Evolutionary conservation across 2,888 invertebrate species (phyloP).

Genomic region (Saturnia pavonia): DNA sequence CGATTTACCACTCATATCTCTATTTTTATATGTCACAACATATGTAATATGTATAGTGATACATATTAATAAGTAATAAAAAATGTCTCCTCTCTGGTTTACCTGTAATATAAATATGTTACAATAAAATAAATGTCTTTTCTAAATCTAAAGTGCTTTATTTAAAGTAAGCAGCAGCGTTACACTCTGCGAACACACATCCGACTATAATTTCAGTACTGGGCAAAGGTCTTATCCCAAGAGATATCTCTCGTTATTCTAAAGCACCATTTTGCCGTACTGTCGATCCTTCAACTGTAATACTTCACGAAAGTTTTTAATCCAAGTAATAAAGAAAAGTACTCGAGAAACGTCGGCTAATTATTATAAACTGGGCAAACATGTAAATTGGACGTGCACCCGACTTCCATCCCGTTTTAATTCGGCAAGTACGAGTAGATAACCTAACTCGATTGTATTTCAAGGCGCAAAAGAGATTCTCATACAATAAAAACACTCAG

Average conservation of each 20-base stretch:
- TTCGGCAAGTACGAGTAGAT: constrained; percentile 34
- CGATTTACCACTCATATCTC: no score
- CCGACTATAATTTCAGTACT: not conserved
- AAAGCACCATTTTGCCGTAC: not conserved
- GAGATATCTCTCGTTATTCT: not conserved
- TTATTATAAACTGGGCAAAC: constrained; percentile 76
- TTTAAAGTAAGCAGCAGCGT: no score
- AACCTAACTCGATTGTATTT: constrained; percentile 10
- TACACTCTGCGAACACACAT: no score
- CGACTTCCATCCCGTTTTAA: constrained; percentile 64
- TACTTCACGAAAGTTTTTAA: constrained; percentile 47
- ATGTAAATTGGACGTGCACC: constrained; percentile 70
- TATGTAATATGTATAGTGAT: no score
- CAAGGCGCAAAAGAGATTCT: no score
- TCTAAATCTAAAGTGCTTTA: no score
- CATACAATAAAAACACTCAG: no score
- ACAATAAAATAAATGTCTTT: no score
- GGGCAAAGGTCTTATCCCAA: not conserved
- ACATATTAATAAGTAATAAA: no score
- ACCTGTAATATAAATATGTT: no score
- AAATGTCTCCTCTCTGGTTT: no score
- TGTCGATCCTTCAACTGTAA: not conserved
- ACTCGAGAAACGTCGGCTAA: constrained; percentile 67
- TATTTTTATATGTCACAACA: no score
- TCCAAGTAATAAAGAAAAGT: constrained; percentile 79